phyloP scores from a whole-genome alignment of 1,140 invertebrate genomes.

The Microplitis demolitor region DNA sequence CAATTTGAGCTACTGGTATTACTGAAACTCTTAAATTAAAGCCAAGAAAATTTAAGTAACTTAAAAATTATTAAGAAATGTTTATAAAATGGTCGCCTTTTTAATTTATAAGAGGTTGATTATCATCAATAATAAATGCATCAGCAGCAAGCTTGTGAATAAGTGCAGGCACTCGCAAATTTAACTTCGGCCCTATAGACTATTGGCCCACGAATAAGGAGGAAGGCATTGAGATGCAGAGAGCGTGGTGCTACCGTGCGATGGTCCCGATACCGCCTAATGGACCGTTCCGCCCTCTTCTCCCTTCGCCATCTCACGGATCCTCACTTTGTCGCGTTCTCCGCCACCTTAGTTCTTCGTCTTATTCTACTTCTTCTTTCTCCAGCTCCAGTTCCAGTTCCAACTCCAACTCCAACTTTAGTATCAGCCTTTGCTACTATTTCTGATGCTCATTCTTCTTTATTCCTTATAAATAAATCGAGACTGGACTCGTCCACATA shows the following conservation, averaged over 20 bases:
- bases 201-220: slow-evolving; percentile 21
- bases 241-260: slow-evolving; percentile 62
- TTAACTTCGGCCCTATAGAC: slow-evolving; percentile 15
- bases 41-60: no score
- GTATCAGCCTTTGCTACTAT: not conserved
- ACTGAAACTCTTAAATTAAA: no score
- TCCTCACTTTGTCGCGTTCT: slow-evolving; percentile 33
- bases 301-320: slow-evolving; percentile 42
- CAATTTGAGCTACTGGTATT: no score
- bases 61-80: no score
- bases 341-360: slow-evolving; percentile 24
- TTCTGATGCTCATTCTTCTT: not conserved
- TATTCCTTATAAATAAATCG: not conserved
- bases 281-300: slow-evolving; percentile 54
- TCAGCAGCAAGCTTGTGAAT: slow-evolving; percentile 2
- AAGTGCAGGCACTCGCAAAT: slow-evolving; percentile 11
- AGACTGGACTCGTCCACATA: no score
- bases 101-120: not conserved
- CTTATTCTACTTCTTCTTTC: slow-evolving; percentile 21
- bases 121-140: not conserved
- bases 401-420: not conserved
- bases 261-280: slow-evolving; percentile 62
- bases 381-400: not conserved
- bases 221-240: slow-evolving; percentile 60
- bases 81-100: no score